Percentiles rank a stretch among this genome's conserved stretches.
Evolutionary conservation across 2,888 invertebrate species (phyloP).

Genomic region (Melanophora roralis): DNA sequence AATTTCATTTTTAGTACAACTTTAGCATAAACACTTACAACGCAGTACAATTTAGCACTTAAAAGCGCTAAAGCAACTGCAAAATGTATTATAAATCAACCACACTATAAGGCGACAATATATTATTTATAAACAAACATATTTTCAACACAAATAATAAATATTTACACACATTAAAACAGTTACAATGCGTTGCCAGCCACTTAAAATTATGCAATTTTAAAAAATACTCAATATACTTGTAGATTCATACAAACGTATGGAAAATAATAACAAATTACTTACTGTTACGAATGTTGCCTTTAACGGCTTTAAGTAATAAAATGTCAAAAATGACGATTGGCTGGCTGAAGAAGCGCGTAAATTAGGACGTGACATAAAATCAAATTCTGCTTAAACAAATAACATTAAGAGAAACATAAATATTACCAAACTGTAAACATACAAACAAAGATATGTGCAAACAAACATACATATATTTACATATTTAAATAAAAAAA

Average conservation of each 20-base stretch:
- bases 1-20: no score
- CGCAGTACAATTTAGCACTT: background rate
- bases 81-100: no score
- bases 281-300: background rate
- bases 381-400: slow-evolving; percentile 11
- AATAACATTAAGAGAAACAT: background rate
- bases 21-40: no score
- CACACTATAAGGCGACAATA: slow-evolving; percentile 25
- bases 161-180: slow-evolving; percentile 11
- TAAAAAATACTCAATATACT: background rate
- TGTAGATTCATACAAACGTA: no score
- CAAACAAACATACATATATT: background rate
- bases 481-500: background rate
- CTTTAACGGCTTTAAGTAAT: background rate
- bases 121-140: no score
- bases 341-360: background rate
- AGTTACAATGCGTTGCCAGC: slow-evolving; percentile 28
- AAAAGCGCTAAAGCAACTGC: no score
- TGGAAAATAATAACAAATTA: no score
- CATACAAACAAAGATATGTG: background rate
- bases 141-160: no score
- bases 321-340: slow-evolving; percentile 24
- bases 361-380: slow-evolving; percentile 20
- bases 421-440: background rate
- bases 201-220: slow-evolving; percentile 48